Percentiles rank a stretch among this genome's conserved stretches.
Evolutionary conservation across 2,113 vertebrate genomes (phyloP).

Genomic region (Thalassoma bifasciatum): DNA sequence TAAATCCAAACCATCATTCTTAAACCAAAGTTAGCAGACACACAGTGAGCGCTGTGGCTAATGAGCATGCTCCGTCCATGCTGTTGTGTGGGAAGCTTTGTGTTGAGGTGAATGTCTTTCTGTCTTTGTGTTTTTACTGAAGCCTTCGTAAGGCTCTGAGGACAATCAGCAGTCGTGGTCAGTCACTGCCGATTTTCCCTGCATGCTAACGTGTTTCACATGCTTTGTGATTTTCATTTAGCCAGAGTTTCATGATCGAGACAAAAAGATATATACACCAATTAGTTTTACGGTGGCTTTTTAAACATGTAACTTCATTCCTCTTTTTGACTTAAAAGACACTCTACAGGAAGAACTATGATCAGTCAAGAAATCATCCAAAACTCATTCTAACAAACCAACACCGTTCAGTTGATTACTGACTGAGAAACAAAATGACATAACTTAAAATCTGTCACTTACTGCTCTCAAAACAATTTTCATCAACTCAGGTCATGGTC

Average conservation of each 20-base stretch:
- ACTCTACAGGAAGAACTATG: slow-evolving; percentile 25
- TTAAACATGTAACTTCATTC: background rate
- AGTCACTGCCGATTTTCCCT: slow-evolving; percentile 87
- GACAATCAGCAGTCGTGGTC: slow-evolving; percentile 92
- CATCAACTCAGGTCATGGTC: too few species aligned
- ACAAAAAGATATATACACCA: background rate
- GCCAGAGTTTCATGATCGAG: background rate
- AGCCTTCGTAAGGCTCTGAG: slow-evolving; percentile 93
- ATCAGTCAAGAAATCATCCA: background rate
- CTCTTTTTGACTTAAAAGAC: slow-evolving; percentile 22
- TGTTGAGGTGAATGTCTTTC: slow-evolving; percentile 71
- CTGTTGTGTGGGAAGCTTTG: slow-evolving; percentile 46
- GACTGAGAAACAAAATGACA: too few species aligned
- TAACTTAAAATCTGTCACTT: too few species aligned
- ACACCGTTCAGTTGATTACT: too few species aligned
- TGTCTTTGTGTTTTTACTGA: slow-evolving; percentile 81
- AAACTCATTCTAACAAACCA: too few species aligned
- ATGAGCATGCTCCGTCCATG: slow-evolving; percentile 45
- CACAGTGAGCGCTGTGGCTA: slow-evolving; percentile 18
- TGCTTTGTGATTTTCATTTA: background rate
- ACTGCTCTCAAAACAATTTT: too few species aligned
- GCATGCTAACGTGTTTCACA: slow-evolving; percentile 85
- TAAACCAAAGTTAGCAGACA: background rate
- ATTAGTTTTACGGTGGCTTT: background rate
- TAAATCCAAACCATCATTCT: background rate